Conservation (phyloP, 2,113 vertebrate species). For the Platysternon megacephalum region DNA sequence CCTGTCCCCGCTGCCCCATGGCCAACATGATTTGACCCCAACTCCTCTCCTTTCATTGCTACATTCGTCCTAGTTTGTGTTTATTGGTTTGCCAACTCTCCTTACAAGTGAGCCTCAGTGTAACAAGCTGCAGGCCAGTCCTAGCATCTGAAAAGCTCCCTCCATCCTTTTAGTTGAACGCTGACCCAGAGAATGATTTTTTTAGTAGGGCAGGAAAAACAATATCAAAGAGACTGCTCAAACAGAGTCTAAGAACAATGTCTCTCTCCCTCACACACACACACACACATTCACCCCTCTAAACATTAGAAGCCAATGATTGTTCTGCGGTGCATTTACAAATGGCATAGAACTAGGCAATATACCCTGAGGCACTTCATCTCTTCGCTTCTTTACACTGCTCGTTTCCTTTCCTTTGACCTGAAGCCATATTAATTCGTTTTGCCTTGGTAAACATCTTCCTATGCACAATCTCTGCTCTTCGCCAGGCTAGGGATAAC, state of each 20-base stretch:
- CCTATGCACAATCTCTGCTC: neutral
- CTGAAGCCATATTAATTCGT: neutral
- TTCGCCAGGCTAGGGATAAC: neutral
- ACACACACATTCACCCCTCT: neutral
- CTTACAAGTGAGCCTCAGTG: fast-evolving
- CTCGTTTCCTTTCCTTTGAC: neutral
- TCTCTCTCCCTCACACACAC: too few species aligned
- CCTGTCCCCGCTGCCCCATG: too few species aligned
- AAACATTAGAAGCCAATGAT: neutral
- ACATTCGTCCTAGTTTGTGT: neutral
- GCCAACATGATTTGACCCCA: neutral
- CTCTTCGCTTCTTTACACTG: neutral
- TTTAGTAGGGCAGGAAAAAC: neutral
- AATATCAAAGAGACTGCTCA: neutral
- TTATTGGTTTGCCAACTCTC: neutral
- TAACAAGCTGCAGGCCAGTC: neutral
- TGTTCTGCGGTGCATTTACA: neutral
- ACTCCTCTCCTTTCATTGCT: neutral
- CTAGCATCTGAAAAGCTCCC: neutral
- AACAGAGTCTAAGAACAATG: neutral
- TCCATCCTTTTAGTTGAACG: neutral
- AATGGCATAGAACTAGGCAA: neutral
- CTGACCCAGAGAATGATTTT: neutral
- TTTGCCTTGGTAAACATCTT: neutral
- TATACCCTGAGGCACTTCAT: neutral